A percentile compares a stretch with the other conserved stretches of the same genome.
Conservation (phyloP, 2,797 vertebrate species). For the Steatocranus sp. region DNA sequence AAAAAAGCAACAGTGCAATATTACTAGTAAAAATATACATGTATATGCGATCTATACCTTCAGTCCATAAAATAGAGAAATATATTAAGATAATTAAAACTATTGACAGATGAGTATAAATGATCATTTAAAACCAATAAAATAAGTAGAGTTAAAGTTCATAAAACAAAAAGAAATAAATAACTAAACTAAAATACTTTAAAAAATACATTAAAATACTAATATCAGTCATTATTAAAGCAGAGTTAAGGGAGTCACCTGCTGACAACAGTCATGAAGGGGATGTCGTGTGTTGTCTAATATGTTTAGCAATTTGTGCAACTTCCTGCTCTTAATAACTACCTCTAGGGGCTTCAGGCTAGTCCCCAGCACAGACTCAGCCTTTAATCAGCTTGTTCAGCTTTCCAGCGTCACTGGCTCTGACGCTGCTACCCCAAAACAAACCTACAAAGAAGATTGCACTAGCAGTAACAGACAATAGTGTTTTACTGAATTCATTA, state of each 20-base stretch:
- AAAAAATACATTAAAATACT: background rate
- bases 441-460: background rate
- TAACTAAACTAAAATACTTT: background rate
- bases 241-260: background rate
- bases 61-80: background rate
- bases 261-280: background rate
- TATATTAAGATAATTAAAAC: background rate
- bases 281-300: background rate
- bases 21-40: background rate
- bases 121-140: background rate
- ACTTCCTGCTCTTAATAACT: background rate
- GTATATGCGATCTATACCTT: background rate
- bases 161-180: background rate
- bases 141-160: background rate
- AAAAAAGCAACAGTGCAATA: background rate
- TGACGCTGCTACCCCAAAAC: accelerated
- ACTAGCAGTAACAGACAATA: background rate
- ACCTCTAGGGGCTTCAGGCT: background rate
- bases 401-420: background rate
- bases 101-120: background rate
- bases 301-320: background rate
- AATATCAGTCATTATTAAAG: background rate
- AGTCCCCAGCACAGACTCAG: background rate
- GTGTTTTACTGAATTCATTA: background rate
- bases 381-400: background rate